Evolutionary conservation across 2,888 invertebrate genomes (phyloP), one percentile per base, ranked within the genome.

Genomic region (Hyposoter didymator): DNA sequence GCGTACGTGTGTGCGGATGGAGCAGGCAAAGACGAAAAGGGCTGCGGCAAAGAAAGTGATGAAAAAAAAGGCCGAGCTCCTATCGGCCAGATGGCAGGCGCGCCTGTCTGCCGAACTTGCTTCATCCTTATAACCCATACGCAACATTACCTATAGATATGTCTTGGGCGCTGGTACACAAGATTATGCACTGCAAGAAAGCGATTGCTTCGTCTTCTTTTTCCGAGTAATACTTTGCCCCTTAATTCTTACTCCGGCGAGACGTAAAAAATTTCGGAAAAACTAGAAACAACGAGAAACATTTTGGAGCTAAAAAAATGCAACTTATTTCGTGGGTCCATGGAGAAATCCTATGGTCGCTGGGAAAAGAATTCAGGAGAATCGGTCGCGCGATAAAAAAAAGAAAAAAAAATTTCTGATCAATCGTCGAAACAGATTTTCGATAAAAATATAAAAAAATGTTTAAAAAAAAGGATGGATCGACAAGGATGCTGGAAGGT

Each of bases 41-140:
- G 67, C 79, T 67, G 45, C 32, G 83, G 59, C 49, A 49, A 83
- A 67, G 67, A 78, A 66, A 64, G 62, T 22, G 49, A 78, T 52
- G 82, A 70, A 47, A 62, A 74, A 83, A 79, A 80, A 75, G 45
- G 69, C 76, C 47, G 73, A 78, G 80, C 70, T 55, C 70, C 80
- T 83, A 85, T 87, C 80, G 80, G 70, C 85, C 87, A 87, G 87
- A 87, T 87, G 87, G 87, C 87, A 78, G 79, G 83, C 85, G 85
- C 49, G 74, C 70, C 78, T 64, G 78, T 78, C 75, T 64, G 80
- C 55, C 84, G 49, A 82, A 78, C 82, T 78, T 70, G 76, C 74
- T 74, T 82, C 73, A 80, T 82, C 62, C 80, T 81, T 28, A 1
- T 64, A 78, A 32, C 67, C 45, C 83, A 49, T 72, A 67, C 69